Evolutionary conservation across 2,113 vertebrate species (phyloP).

Genomic region (Gadus chalcogrammus): DNA sequence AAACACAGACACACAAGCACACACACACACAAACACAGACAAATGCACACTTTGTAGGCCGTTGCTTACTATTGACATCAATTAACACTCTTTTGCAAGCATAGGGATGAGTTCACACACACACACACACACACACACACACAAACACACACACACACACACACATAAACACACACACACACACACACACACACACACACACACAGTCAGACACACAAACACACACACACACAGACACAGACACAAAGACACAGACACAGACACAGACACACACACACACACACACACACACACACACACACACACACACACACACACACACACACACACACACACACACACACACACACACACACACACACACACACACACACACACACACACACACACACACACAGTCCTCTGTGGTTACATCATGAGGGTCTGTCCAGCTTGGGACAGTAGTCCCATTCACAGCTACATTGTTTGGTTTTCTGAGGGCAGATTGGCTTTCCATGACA

Average conservation of each 20-base stretch:
- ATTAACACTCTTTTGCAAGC: no score
- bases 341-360: no score
- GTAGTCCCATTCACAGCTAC: constrained; percentile 37
- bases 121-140: not conserved
- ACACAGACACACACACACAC: no score
- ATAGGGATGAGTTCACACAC: no score
- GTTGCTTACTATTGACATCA: no score
- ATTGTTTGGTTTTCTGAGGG: constrained; percentile 51
- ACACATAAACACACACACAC: not conserved
- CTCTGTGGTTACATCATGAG: constrained; percentile 52
- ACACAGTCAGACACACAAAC: constrained; percentile 1
- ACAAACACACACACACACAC: constrained; percentile 10
- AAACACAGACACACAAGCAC: not conserved
- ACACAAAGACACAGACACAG: no score
- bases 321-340: no score
- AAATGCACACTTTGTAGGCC: no score
- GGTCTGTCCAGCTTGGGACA: constrained; percentile 51
- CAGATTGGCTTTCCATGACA: constrained; percentile 50
- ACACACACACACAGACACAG: no score
- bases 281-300: no score
- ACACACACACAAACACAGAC: not conserved
- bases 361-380: no score
- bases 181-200: constrained; percentile 7
- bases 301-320: no score
- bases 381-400: not conserved